Conservation (phyloP, 2,797 vertebrate species). For the Loriculus beryllinus region DNA sequence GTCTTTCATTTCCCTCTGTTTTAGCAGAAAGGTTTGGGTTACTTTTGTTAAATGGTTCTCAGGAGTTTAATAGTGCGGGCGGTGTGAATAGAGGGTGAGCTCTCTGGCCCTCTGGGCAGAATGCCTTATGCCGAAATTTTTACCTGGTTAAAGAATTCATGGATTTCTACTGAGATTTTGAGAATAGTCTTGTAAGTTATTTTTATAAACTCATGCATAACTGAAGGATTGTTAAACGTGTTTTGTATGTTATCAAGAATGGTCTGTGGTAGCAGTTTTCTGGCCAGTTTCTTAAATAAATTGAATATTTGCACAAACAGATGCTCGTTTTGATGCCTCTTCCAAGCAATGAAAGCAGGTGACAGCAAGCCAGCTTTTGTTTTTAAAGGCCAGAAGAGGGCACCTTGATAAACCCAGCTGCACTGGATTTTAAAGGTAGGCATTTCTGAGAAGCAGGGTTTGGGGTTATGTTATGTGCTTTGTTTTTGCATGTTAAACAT, state of each 20-base stretch:
- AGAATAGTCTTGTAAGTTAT: conserved; percentile 42
- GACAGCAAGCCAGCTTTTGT: background rate
- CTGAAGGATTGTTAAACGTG: conserved; percentile 38
- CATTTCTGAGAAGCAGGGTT: background rate
- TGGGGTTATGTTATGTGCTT: background rate
- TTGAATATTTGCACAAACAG: conserved; percentile 12
- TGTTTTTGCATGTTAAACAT: background rate
- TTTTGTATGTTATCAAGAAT: background rate
- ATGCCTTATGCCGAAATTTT: background rate
- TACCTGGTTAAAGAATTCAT: background rate
- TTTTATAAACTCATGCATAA: conserved; percentile 52
- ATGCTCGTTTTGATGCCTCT: background rate
- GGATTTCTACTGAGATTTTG: conserved; percentile 38
- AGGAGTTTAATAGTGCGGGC: accelerated
- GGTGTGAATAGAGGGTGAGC: background rate
- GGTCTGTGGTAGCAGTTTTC: background rate
- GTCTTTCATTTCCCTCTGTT: background rate
- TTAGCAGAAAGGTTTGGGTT: background rate
- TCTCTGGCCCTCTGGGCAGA: background rate
- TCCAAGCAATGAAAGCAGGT: background rate
- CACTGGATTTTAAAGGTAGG: background rate
- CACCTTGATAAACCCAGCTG: background rate
- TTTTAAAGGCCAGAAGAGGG: background rate
- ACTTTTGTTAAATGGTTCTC: background rate
- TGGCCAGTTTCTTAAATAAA: conserved; percentile 44